Base-by-base conservation (phyloP, 2,888 invertebrate species). In the Heteromyza rotundicornis region DNA sequence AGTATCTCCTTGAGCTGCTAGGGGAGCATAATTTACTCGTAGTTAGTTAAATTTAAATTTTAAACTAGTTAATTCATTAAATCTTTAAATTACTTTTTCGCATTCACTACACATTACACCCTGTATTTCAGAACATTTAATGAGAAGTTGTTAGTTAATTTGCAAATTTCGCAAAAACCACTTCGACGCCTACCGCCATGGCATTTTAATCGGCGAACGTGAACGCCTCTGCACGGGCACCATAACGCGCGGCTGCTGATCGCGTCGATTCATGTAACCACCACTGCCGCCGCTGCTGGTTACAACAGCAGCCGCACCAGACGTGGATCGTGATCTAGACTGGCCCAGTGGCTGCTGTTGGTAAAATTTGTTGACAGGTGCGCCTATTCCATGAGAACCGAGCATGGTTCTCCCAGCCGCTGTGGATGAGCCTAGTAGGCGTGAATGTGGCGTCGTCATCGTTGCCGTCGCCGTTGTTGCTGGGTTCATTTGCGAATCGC, bases 201-300 rank as follows among this genome's bases (percentile, higher is more conserved):
- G 81, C 63, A 78, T 73, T 70, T 82, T 82, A 69, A 78, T 81
- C 65, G 82, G 82, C 52, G 81, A 82, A 64, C 80, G 79, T 64
- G 81, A 78, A 68, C 81, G 82, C 55, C 82, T 76, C 65, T 74
- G 74, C 56, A 66, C 62, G 32, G 71, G 47, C 44, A 62, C 63
- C 52, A 60, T 12, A 55, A 64, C 60, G 54, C 70, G 59, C 23
- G 24, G 70, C 66, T 54, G 56, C 27, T 73, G 73, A 1, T 77
- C 77, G 1, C 77, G 52, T 24, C 75, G 54, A 76, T 75, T 36
- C 76, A 76, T 22, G 77, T 73, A 50, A 16, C 5, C 5, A 24
- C 68, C 22, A 32, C 27, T 52, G 1, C 22, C 3, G 2, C 51
- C 3, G 27, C 27, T n/a, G 12, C 51, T 40, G n/a, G 27, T 22